A percentile compares a stretch with the other conserved stretches of the same genome.
Evolutionary conservation across 2,888 invertebrate genomes (phyloP).

Genomic region (Pristionchus japonicus): DNA sequence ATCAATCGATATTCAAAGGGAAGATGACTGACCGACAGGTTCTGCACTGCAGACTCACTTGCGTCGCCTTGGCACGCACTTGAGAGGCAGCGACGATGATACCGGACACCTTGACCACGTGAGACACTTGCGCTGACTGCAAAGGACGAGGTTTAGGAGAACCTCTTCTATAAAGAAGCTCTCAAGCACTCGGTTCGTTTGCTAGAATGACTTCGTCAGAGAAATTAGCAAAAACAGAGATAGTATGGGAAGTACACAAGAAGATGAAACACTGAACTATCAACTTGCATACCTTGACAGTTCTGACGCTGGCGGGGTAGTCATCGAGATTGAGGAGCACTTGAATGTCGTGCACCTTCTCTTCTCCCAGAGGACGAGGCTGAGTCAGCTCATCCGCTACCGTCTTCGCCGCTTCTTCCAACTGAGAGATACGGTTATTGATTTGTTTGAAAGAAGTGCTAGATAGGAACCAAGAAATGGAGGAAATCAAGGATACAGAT

Average conservation of each 20-base stretch:
- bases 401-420: conserved; percentile 96
- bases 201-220: no score
- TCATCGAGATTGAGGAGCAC: conserved; percentile 75
- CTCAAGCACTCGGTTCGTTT: no score
- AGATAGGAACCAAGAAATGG: not conserved
- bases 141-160: conserved; percentile 69
- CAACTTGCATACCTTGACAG: conserved; percentile 52
- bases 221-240: no score
- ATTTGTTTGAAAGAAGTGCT: not conserved
- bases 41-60: conserved; percentile 94
- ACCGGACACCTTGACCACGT: conserved; percentile 93
- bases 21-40: conserved; percentile 74
- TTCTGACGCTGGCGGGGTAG: conserved; percentile 65
- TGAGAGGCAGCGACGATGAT: conserved; percentile 94
- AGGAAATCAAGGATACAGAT: not conserved
- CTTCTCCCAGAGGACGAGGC: conserved; percentile 91
- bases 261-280: no score
- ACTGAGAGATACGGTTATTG: conserved; percentile 76
- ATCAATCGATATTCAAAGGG: not conserved
- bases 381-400: conserved; percentile 96
- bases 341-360: conserved; percentile 92
- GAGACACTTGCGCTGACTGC: conserved; percentile 92
- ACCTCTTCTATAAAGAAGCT: not conserved
- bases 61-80: conserved; percentile 94
- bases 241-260: no score